Evolutionary conservation across 2,888 invertebrate genomes (phyloP).

Genomic region (Polylopha cassiicola): DNA sequence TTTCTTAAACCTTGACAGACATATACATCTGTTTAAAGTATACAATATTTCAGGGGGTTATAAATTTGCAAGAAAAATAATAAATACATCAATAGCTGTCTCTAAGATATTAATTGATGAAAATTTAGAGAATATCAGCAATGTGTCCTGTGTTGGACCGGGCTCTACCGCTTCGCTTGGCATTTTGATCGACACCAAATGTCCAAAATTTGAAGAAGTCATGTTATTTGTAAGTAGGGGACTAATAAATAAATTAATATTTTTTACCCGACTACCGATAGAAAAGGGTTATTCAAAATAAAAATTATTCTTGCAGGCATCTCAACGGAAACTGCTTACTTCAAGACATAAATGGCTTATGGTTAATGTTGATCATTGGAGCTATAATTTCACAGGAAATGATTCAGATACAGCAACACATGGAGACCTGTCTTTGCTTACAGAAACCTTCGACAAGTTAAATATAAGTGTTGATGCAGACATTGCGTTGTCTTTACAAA

Average conservation of each 20-base stretch:
- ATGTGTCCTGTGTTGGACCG: constrained; percentile 23
- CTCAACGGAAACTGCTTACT: constrained; percentile 39
- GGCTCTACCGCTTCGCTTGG: constrained; percentile 26
- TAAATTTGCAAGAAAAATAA: constrained; percentile 29
- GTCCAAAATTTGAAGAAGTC: constrained; percentile 29
- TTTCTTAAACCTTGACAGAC: neutral
- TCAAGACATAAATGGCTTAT: constrained; percentile 47
- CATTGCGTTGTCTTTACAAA: constrained; percentile 17
- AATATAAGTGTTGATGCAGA: constrained; percentile 25
- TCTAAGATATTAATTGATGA: constrained; percentile 25
- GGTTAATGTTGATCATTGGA: constrained; percentile 26
- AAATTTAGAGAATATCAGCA: neutral
- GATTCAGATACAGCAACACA: neutral
- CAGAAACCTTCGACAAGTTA: constrained; percentile 7
- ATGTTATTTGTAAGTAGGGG: constrained; percentile 39
- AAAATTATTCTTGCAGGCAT: constrained; percentile 43
- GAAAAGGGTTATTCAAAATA: too few relatives aligned
- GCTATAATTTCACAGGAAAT: neutral
- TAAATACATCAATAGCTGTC: constrained; percentile 25
- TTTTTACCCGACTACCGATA: neutral
- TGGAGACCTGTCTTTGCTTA: constrained; percentile 2
- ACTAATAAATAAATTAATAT: neutral
- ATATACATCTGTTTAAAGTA: constrained; percentile 1
- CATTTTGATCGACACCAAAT: constrained; percentile 31
- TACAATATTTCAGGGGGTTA: constrained; percentile 34